Evolutionary conservation across 1,140 invertebrate species (phyloP).

Genomic region (Rhynchophorus ferrugineus): DNA sequence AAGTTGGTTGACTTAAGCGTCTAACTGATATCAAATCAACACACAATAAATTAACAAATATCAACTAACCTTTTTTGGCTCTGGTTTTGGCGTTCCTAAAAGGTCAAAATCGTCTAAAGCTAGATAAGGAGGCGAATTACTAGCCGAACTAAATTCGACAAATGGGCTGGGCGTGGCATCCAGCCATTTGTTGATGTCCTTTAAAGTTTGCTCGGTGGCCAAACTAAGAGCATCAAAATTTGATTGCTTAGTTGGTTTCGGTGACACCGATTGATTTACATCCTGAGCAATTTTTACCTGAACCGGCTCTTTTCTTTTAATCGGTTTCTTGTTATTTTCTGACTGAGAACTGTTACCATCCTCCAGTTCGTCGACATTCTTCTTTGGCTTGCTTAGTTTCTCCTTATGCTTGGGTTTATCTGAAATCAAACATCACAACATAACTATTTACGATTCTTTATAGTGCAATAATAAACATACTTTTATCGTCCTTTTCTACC

Average conservation of each 20-base stretch:
- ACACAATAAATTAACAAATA: too few relatives aligned
- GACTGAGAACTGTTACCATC: not conserved
- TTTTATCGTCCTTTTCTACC: constrained; percentile 25
- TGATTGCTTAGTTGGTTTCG: constrained; percentile 13
- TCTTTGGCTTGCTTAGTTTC: not conserved
- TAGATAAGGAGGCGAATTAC: constrained; percentile 59
- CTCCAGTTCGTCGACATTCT: not conserved
- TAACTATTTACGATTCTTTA: too few relatives aligned
- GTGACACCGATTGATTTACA: not conserved
- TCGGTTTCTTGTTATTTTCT: constrained; percentile 6
- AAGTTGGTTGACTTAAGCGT: too few relatives aligned
- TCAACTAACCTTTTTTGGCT: constrained; percentile 30
- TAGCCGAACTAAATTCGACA: constrained; percentile 62
- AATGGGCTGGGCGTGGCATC: constrained; percentile 73
- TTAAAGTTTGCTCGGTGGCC: constrained; percentile 73
- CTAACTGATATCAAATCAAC: too few relatives aligned
- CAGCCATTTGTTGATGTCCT: constrained; percentile 83
- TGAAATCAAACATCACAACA: too few relatives aligned
- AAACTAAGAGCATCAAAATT: constrained; percentile 64
- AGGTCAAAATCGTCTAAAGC: constrained; percentile 46
- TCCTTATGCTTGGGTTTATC: not conserved
- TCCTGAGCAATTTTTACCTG: not conserved
- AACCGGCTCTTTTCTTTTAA: constrained; percentile 15
- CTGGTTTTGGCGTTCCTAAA: constrained; percentile 21
- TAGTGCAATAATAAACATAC: constrained; percentile 28